These are phyloP conservation scores for Aegotheles bennettii DNA, from an alignment of 2,113 vertebrate genomes.

Conservation along the genomic window DNA sequence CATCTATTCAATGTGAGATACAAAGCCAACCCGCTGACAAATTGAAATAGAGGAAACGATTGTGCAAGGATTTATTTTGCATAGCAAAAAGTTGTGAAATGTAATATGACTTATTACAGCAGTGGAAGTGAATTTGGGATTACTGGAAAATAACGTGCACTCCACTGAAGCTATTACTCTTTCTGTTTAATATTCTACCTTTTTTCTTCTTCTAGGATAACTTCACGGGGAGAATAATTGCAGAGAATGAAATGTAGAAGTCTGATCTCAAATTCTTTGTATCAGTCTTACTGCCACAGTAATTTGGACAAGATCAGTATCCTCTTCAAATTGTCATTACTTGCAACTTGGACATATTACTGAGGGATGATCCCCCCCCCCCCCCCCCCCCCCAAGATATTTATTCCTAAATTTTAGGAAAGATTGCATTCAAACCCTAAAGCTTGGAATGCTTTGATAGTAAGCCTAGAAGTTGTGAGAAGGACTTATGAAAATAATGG, in stretches of 20 bases:
- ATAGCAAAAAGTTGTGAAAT: not conserved
- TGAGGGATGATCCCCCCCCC: not conserved
- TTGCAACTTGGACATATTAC: not conserved
- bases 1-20: accelerated
- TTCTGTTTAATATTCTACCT: accelerated
- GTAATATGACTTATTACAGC: not conserved
- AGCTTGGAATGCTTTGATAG: not conserved
- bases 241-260: not conserved
- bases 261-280: not conserved
- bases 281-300: not conserved
- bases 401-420: not conserved
- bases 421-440: not conserved
- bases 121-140: not conserved
- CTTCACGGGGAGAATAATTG: not conserved
- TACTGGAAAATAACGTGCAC: not conserved
- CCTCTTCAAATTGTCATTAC: not conserved
- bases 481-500: not conserved
- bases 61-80: not conserved
- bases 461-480: not conserved
- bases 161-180: not conserved
- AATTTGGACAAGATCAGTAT: not conserved
- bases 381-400: not conserved
- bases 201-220: not conserved
- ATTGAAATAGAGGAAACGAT: not conserved
- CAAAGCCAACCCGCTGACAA: not conserved